Evolutionary conservation across 2,888 invertebrate genomes (phyloP), one percentile per base, ranked within the genome.

Genomic region (Celastrina argiolus): DNA sequence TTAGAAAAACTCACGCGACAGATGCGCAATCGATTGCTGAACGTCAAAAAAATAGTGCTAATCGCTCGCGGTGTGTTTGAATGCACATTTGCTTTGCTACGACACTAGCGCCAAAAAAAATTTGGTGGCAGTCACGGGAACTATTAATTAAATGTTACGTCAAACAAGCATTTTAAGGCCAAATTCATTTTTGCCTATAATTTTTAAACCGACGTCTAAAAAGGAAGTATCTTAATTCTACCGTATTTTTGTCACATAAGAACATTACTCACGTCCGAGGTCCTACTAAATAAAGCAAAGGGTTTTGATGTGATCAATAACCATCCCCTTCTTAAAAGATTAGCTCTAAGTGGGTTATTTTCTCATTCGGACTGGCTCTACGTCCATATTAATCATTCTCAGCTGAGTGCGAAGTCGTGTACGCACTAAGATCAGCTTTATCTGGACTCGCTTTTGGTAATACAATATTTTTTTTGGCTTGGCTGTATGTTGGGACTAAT

Each of bases 401-500:
- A 77, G 77, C 76, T 81, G 80, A 89, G 88, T 88, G 88, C 84
- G 72, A 81, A 88, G 78, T 80, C 81, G 73, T 88, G 88, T 89
- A 70, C 69, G 66, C 70, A 66, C 66, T 26, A 28, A 39, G 65
- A 69, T 70, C 67, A 63, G 65, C 59, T 69, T 63, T 67, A 69
- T 68, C 68, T 67, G 59, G 67, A 56, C 51, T 63, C 66, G 66
- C 65, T 70, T 69, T 72, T 64, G 66, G 69, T 65, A 67, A 69
- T 67, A 59, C 65, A 36, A 70, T 69, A 68, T 45, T 67, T 42
- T 34, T 63, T 34, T 63, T 56, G 26, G 42, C 16, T 31, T 56
- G 56, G 66, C 65, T 61, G 66, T 69, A 65, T 66, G 22, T 36
- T 59, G 18, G n/a, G 18, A 14, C 18, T 39, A 61, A 14, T 61